These are phyloP conservation scores for Drosophila virilis DNA, from an alignment of 1,140 invertebrate species.

Conservation along the genomic window DNA sequence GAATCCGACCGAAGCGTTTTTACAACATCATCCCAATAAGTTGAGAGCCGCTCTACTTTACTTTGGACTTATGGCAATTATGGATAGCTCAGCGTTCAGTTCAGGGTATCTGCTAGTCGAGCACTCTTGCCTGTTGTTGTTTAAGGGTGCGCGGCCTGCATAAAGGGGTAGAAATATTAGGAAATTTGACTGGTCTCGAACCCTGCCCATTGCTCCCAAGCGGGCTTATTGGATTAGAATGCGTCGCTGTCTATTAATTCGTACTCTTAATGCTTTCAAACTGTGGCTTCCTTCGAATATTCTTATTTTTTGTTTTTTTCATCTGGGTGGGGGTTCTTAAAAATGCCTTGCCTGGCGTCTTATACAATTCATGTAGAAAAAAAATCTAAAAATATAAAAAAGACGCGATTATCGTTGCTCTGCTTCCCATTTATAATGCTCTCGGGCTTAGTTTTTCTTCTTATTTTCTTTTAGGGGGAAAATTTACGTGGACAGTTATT, in stretches of 20 bases:
- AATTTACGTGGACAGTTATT: slow-evolving; percentile 58
- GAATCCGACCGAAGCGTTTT: too few relatives aligned
- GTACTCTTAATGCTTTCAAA: slow-evolving; percentile 44
- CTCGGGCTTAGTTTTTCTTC: not conserved
- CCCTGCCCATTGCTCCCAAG: slow-evolving; percentile 14
- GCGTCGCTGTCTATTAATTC: slow-evolving; percentile 50
- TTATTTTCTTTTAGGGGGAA: not conserved
- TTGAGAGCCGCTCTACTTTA: too few relatives aligned
- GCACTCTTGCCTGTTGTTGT: not conserved
- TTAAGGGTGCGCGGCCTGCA: slow-evolving; percentile 20
- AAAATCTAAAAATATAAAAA: slow-evolving; percentile 1
- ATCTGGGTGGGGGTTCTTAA: not conserved
- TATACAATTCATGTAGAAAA: slow-evolving; percentile 17
- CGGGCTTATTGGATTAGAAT: slow-evolving; percentile 69
- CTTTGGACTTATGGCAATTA: too few relatives aligned
- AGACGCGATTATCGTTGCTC: slow-evolving; percentile 67
- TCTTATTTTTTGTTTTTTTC: not conserved
- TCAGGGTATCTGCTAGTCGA: too few relatives aligned
- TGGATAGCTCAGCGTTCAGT: too few relatives aligned
- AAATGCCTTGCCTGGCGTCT: slow-evolving; percentile 4
- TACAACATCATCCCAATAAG: too few relatives aligned
- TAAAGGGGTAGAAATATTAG: slow-evolving; percentile 65
- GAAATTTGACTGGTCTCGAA: slow-evolving; percentile 26
- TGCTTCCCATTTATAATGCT: slow-evolving; percentile 45
- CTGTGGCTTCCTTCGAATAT: slow-evolving; percentile 36